Evolutionary conservation across 1,140 invertebrate genomes (phyloP).

Genomic region (Alviniconcha marisindica): DNA sequence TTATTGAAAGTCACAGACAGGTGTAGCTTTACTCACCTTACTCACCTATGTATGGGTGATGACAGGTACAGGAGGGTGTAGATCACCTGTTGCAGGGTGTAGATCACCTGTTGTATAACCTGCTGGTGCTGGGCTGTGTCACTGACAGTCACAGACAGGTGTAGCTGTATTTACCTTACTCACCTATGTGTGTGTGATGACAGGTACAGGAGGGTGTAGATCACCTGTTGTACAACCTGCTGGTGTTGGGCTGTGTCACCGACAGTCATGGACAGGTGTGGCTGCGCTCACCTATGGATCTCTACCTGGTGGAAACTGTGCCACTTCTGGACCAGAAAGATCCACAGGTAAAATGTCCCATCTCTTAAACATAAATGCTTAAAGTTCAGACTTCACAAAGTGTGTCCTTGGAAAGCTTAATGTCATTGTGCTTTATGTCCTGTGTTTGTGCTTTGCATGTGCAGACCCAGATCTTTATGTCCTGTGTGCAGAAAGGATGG

Average conservation of each 20-base stretch:
- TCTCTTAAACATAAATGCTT: neutral
- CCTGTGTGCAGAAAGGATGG: no score
- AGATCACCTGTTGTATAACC: constrained; percentile 67
- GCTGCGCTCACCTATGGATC: constrained; percentile 60
- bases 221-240: constrained; percentile 67
- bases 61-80: constrained; percentile 64
- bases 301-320: constrained; percentile 69
- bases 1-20: constrained; percentile 55
- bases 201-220: constrained; percentile 71
- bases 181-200: neutral
- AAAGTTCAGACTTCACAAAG: no score
- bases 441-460: no score
- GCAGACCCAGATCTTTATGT: no score
- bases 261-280: constrained; percentile 67
- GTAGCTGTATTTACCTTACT: constrained; percentile 56
- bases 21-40: no score
- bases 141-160: constrained; percentile 63
- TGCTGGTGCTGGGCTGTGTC: constrained; percentile 66
- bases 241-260: constrained; percentile 64
- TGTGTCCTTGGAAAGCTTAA: no score
- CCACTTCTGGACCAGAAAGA: constrained; percentile 43
- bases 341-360: neutral
- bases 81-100: constrained; percentile 70
- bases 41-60: constrained; percentile 48
- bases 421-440: no score